These are phyloP conservation scores for Folsomia manolachei DNA, from an alignment of 2,888 invertebrate genomes.

Conservation along the genomic window DNA sequence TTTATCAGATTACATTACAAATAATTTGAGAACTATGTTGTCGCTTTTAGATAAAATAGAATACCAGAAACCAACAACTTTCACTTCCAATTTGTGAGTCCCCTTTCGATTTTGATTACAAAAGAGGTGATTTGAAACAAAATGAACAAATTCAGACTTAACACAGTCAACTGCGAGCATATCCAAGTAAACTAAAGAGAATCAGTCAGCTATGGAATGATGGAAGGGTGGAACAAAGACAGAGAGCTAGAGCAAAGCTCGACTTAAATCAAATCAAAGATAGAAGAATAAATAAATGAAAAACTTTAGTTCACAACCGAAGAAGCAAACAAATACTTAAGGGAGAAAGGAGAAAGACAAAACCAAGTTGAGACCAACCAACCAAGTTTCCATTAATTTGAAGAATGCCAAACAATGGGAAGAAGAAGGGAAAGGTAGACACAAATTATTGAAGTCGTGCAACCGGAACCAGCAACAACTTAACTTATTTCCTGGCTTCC, in stretches of 20 bases:
- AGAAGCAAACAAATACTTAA: no score
- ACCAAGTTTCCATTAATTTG: conserved; percentile 9
- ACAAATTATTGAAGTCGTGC: not conserved
- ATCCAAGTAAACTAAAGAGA: not conserved
- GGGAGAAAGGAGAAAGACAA: not conserved
- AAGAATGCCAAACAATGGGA: not conserved
- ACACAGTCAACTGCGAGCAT: not conserved
- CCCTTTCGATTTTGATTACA: conserved; percentile 13
- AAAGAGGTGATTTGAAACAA: conserved; percentile 7
- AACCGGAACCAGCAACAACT: not conserved
- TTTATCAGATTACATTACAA: no score
- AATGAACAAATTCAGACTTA: not conserved
- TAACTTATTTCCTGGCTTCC: no score
- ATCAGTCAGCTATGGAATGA: not conserved
- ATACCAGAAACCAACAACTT: not conserved
- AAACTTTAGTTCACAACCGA: not conserved
- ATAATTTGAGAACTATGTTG: not conserved
- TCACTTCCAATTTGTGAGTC: no score
- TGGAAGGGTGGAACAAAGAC: not conserved
- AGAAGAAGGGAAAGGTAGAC: not conserved
- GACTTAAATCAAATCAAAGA: not conserved
- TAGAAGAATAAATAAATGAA: not conserved
- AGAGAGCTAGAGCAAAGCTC: no score
- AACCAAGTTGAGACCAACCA: no score
- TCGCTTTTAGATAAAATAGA: no score